phyloP scores from a whole-genome alignment of 2,888 invertebrate species.

The Neoscelio sp. region DNA sequence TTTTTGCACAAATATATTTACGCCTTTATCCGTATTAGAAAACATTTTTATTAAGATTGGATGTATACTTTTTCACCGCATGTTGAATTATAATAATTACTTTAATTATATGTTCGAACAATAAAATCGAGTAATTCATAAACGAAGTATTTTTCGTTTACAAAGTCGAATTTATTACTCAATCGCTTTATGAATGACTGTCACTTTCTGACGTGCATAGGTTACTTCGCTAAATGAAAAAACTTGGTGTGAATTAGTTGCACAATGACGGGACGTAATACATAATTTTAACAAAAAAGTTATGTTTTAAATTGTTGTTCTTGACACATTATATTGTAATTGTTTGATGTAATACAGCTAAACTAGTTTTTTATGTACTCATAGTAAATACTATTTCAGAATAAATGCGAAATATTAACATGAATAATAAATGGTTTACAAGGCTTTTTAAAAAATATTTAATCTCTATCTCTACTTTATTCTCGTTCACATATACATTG shows the following conservation, averaged over 20 bases:
- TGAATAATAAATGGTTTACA: too few relatives aligned
- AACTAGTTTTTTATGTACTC: constrained; percentile 15
- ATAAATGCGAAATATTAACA: too few relatives aligned
- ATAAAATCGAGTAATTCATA: constrained; percentile 8
- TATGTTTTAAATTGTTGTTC: constrained; percentile 21
- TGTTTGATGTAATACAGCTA: constrained; percentile 4
- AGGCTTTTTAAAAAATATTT: too few relatives aligned
- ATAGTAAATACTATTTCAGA: too few relatives aligned
- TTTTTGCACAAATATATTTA: constrained; percentile 77
- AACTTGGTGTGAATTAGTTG: not conserved
- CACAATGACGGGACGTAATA: constrained; percentile 6
- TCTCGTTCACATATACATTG: too few relatives aligned
- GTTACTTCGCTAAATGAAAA: not conserved
- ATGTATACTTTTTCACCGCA: too few relatives aligned
- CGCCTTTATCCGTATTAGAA: too few relatives aligned
- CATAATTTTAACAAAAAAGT: constrained; percentile 6
- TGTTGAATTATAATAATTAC: too few relatives aligned
- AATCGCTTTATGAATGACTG: not conserved
- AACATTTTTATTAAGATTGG: not conserved
- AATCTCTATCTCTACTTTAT: too few relatives aligned
- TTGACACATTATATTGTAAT: constrained; percentile 39
- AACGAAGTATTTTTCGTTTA: not conserved
- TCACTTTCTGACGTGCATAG: not conserved
- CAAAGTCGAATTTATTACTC: constrained; percentile 2
- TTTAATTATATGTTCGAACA: constrained; percentile 26